Evolutionary conservation across 2,113 vertebrate genomes (phyloP), one percentile per base, ranked within the genome.

Genomic region (Sclerurus mexicanus): DNA sequence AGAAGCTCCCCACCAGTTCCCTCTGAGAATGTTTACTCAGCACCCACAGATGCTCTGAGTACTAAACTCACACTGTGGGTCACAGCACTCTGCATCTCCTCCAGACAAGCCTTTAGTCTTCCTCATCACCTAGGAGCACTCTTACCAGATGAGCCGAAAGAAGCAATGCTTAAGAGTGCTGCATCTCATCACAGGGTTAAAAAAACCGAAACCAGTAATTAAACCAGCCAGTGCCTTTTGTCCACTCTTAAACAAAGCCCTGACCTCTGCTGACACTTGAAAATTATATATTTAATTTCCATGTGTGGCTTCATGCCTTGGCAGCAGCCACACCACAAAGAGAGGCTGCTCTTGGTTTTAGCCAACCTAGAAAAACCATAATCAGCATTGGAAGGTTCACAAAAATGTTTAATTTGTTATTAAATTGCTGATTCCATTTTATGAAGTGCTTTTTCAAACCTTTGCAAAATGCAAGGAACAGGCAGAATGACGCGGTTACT

Each of bases 351-450:
- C 44, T 74, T 82, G 46, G 62, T 42, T 93, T 83, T 87, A 94
- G 67, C 67, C 82, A 68, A 68, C 35, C 72, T 88, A 85, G 40
- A 60, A 90, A 90, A 95, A 90, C 93, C 85, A 84, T 94, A 93
- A 96, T 94, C 81, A 92, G 52, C 68, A 75, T 15, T 93, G 93
- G 92, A 94, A 87, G 3, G 73, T n/a, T 96, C 76, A 92, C 95
- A 97, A 88, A 94, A 93, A 96, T 93, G 89, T 81, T 93, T 86
- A 71, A 92, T 94, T 94, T 94, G 75, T 93, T 89, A 94, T 77
- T 81, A 88, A 96, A 88, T 35, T 86, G 64, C 72, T 4, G 4
- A 94, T 80, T 91, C 85, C 60, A 42, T 81, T 95, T 95, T 71
- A 90, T 37, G 44, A 92, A 94, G 95, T 33, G 19, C 55, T 92